Evolutionary conservation across 2,797 vertebrate genomes (phyloP).

Genomic region (Pseudochaenichthys georgianus): DNA sequence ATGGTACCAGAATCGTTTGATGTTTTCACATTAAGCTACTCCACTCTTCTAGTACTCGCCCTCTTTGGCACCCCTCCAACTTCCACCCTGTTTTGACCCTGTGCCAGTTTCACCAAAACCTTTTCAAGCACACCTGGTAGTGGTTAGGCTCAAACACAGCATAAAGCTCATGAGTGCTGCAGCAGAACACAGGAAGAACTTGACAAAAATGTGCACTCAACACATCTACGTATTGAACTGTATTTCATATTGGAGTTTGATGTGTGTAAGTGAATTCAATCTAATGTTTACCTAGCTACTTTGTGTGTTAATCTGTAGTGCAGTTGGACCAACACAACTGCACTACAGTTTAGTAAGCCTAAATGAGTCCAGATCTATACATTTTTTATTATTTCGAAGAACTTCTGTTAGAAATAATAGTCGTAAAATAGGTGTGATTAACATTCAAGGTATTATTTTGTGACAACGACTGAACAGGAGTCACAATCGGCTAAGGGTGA

Average conservation of each 20-base stretch:
- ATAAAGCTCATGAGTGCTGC: constrained; percentile 65
- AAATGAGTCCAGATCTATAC: constrained; percentile 12
- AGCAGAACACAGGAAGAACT: constrained; percentile 44
- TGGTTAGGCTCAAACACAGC: constrained; percentile 82
- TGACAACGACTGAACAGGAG: constrained; percentile 38
- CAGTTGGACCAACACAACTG: constrained; percentile 2
- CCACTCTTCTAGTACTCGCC: constrained; percentile 52
- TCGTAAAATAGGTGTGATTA: constrained; percentile 48
- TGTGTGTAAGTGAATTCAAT: not conserved
- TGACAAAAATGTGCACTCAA: constrained; percentile 41
- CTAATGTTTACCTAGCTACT: not conserved
- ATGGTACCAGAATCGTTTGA: constrained; percentile 73
- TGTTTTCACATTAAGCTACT: constrained; percentile 73
- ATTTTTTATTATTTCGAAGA: constrained; percentile 28
- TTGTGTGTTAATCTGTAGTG: not conserved
- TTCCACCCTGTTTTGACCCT: constrained; percentile 66
- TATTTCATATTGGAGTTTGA: constrained; percentile 17
- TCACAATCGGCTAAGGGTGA: constrained; percentile 37
- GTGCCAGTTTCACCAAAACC: constrained; percentile 79
- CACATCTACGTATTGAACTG: constrained; percentile 6
- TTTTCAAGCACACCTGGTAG: constrained; percentile 83
- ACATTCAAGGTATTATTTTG: constrained; percentile 40
- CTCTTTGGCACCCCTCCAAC: constrained; percentile 42
- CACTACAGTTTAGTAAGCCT: not conserved
- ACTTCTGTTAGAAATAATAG: constrained; percentile 21